Evolutionary conservation across 2,113 vertebrate genomes (phyloP), one percentile per base, ranked within the genome.

Genomic region (Gadus macrocephalus): DNA sequence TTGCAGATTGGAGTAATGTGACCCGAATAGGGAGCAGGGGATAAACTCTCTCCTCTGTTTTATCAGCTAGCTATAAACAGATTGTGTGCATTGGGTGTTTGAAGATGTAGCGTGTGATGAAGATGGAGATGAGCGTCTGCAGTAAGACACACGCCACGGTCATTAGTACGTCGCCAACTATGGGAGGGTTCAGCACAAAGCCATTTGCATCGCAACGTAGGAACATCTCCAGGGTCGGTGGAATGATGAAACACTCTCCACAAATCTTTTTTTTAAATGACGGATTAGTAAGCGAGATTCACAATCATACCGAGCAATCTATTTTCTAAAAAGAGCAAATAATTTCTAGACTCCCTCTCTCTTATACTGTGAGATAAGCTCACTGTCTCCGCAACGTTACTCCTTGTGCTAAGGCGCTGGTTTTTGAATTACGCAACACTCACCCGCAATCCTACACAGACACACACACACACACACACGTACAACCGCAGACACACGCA

Each of bases 311-410:
- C 42, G 14, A 49, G 42, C 42, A 49, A 49, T 49, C 42, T 49
- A 49, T 49, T 49, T 49, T 11, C 2, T 63, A 66, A 53, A 66
- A 67, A 15, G 27, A 69, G 31, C 67, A 1, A 49, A 49, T 35
- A 27, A 68, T 73, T 16, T 66, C 28, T 71, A 56, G 63, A 74
- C 71, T 77, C 75, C 53, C 66, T 53, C 62, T 53, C 31, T 25
- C 20, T 58, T 53, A 55, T 62, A 27, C 72, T 1, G 62, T 22
- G 66, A 70, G 67, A 72, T 66, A 60, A 67, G 70, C 59, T 71
- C 53, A 62, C 9, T 19, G 60, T 64, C 56, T 70, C 56, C 1
- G n/a, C 28, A 71, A 42, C 62, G 27, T 28, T 63, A 42, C 20
- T 64, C 27, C 31, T 4, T 4, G 31, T 35, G 6, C 4, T 3